Base-by-base conservation (phyloP, 2,797 vertebrate genomes). In the Capromys pilorides region DNA sequence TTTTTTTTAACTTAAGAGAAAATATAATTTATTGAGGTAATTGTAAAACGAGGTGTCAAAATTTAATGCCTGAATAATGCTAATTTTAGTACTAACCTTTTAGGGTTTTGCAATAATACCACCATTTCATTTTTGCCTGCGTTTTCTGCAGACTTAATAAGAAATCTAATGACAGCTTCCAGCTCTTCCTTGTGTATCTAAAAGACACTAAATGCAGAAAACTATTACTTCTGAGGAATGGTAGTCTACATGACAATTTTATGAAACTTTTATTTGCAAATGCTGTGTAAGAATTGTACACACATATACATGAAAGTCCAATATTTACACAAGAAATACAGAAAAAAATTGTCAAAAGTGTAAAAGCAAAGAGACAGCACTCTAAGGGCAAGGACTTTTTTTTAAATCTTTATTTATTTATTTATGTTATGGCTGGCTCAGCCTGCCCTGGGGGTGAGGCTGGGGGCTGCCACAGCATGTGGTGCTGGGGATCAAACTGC, bases 201-300 rank as follows among this genome's bases (percentile, higher is more conserved):
- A 45, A 45, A 45, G 45, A 45, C 45, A 45, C 11, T 51, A 51
- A 51, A 51, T 2, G 11, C 49, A 51, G 12, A 51, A 51, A 51
- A 51, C 49, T 51, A 51, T 51, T 51, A 51, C 49, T 51, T 51
- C 49, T 51, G 49, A 51, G 10, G 49, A 51, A 51, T 51, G 49
- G 49, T 51, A 51, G 49, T 5, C 10, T 51, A 31, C 36, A 36
- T 84, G 64, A 49, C 22, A 54, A 69, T 57, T 89, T 4, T 16
- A 87, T 84, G 59, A 90, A 88, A 86, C 18, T 8, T 39, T 41
- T 69, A 81, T 67, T 86, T 73, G n/a, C 80, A 95, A 95, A 62
- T 75, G 28, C 64, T 62, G 9, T 36, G 11, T 89, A 86, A 78
- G 61, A 91, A 93, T 79, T 85, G 41, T 21, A 51, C 11, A 78